phyloP scores from a whole-genome alignment of 2,113 vertebrate species.

The Rhabdomys dilectus region DNA sequence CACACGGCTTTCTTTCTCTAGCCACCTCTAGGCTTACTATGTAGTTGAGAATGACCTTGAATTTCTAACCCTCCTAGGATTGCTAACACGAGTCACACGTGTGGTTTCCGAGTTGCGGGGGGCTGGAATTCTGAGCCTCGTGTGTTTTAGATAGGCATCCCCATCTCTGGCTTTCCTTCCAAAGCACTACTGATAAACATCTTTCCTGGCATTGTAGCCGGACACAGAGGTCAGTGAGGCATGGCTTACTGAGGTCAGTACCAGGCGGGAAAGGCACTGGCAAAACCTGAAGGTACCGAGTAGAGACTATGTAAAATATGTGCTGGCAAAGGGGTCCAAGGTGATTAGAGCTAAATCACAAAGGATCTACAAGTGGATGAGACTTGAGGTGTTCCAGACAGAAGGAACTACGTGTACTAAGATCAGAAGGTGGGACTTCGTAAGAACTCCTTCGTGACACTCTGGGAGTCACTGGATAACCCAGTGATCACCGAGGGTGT shows the following conservation, averaged over 20 bases:
- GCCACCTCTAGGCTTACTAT: background rate
- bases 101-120: too few relatives aligned
- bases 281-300: background rate
- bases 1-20: background rate
- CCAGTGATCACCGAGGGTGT: background rate
- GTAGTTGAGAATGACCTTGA: background rate
- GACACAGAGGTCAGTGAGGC: background rate
- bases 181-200: background rate
- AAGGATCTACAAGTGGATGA: slow-evolving; percentile 30
- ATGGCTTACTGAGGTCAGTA: background rate
- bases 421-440: slow-evolving; percentile 58
- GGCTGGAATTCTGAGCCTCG: background rate
- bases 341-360: slow-evolving; percentile 4
- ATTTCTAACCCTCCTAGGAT: background rate
- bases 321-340: background rate
- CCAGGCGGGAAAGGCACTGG: background rate
- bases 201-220: background rate
- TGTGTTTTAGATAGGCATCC: background rate
- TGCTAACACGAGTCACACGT: too few relatives aligned
- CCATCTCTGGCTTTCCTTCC: background rate
- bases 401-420: slow-evolving; percentile 6
- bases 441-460: slow-evolving; percentile 50
- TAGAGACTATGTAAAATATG: background rate
- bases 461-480: background rate
- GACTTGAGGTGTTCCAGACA: slow-evolving; percentile 8